phyloP scores from a whole-genome alignment of 2,113 vertebrate genomes.

The Carlito syrichta region DNA sequence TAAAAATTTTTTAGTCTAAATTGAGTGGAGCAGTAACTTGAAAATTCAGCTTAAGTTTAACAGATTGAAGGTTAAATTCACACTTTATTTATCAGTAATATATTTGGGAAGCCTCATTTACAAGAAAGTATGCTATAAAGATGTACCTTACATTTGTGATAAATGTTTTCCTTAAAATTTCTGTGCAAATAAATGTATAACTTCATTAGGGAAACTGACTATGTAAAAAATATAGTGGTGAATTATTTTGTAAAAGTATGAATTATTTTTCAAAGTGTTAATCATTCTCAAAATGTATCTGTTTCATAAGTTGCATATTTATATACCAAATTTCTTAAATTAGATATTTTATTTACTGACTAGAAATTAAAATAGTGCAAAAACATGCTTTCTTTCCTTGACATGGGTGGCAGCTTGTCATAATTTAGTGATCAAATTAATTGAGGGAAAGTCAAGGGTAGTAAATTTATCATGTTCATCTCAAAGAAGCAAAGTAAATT shows the following conservation, averaged over 20 bases:
- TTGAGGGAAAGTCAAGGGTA: neutral
- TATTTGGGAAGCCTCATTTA: neutral
- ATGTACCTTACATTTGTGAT: neutral
- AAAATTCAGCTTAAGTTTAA: neutral
- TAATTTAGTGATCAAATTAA: neutral
- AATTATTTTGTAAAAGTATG: slow-evolving; percentile 51
- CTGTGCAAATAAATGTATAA: slow-evolving; percentile 12
- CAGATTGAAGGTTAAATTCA: neutral
- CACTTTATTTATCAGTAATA: neutral
- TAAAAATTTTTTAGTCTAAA: neutral
- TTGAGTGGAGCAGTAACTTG: neutral
- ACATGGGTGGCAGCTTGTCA: neutral
- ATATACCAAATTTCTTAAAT: slow-evolving; percentile 52
- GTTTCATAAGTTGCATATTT: slow-evolving; percentile 34
- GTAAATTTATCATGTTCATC: neutral
- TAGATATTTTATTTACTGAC: slow-evolving; percentile 48
- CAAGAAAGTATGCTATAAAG: neutral
- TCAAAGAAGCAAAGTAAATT: neutral
- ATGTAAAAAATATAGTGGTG: neutral
- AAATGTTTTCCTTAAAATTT: neutral
- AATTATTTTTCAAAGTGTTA: slow-evolving; percentile 58
- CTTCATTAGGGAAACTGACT: neutral
- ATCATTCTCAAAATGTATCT: neutral
- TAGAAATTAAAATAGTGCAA: slow-evolving; percentile 47
- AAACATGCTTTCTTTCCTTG: neutral